Evolutionary conservation across 2,797 vertebrate species (phyloP).

Genomic region (Hippoglossus hippoglossus): DNA sequence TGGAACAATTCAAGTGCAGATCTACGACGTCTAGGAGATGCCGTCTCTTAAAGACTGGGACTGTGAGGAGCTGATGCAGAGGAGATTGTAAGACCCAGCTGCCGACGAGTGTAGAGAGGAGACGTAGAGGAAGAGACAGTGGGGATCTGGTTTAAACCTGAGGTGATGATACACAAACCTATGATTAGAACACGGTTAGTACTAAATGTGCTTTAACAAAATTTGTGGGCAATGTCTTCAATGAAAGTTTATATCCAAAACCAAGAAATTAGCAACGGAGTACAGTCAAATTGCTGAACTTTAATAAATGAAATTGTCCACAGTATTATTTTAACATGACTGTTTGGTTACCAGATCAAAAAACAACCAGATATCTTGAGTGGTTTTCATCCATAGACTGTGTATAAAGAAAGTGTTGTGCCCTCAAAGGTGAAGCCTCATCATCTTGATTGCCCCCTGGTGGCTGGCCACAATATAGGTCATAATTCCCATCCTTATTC

Average conservation of each 20-base stretch:
- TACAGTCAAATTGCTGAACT: not conserved
- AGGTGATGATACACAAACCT: constrained; percentile 7
- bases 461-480: no score
- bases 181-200: not conserved
- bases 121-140: not conserved
- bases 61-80: constrained; percentile 32
- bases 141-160: constrained; percentile 40
- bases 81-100: constrained; percentile 30
- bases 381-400: no score
- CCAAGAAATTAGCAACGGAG: not conserved
- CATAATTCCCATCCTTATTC: no score
- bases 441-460: no score
- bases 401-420: no score
- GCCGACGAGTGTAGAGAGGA: not conserved
- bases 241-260: not conserved
- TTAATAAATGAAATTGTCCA: no score
- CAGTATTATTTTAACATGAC: no score
- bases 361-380: no score
- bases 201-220: constrained; percentile 8
- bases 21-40: constrained; percentile 58
- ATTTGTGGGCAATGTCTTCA: not conserved
- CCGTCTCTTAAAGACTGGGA: constrained; percentile 27
- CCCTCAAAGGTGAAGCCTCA: no score
- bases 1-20: constrained; percentile 46
- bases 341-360: no score